Conservation (phyloP, 2,888 invertebrate species). For the Cephus pygmeus region DNA sequence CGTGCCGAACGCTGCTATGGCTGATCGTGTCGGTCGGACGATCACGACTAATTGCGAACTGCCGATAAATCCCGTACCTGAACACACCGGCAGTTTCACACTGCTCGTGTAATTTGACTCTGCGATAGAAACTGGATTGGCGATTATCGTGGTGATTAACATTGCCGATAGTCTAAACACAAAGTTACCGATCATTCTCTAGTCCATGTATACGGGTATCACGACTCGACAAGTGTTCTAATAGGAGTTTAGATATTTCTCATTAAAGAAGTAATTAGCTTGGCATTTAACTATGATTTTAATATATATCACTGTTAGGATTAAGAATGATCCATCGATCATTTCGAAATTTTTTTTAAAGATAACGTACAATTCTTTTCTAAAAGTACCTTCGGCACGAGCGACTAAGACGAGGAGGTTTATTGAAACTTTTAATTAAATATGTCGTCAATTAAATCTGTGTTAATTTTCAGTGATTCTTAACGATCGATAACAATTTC, state of each 20-base stretch:
- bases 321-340: not conserved
- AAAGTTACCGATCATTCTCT: not conserved
- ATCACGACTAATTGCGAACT: not conserved
- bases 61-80: not conserved
- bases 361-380: not conserved
- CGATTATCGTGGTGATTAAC: not conserved
- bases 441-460: not conserved
- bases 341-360: no score
- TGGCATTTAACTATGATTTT: not conserved
- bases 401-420: not conserved
- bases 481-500: not conserved
- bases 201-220: not conserved
- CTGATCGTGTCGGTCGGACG: not conserved
- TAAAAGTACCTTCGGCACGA: not conserved
- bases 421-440: not conserved
- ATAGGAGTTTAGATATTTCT: not conserved
- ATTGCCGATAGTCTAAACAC: not conserved
- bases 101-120: constrained; percentile 1
- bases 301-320: not conserved
- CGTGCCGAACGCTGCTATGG: not conserved
- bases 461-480: not conserved
- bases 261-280: not conserved
- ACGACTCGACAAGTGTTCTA: not conserved
- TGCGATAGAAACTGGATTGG: constrained; percentile 5
- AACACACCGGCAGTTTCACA: not conserved